Base-by-base conservation (phyloP, 1,140 invertebrate genomes). In the Cydia pomonella region DNA sequence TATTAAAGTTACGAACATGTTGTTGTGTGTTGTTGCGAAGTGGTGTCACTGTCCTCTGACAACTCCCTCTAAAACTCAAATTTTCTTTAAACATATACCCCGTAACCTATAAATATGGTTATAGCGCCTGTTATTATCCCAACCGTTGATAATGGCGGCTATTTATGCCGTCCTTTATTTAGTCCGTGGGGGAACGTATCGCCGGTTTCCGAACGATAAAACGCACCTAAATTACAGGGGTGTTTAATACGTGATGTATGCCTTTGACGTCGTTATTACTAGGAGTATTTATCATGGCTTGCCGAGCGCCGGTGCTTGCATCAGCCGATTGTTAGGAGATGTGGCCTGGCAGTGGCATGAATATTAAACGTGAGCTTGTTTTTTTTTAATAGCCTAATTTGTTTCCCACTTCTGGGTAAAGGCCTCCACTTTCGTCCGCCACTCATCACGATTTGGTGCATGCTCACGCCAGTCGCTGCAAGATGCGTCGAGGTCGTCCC, bases 201-300 rank as follows among this genome's bases (percentile, higher is more conserved):
- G 74, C 64, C 27, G 44, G 72, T 79, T 87, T 83, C 79, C 82
- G 63, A 81, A 78, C 80, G 74, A 85, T 87, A 84, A 83, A 87
- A 79, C 76, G 79, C 72, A 72, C 71, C 53, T 73, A 79, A 84
- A 82, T 82, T 80, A 79, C 82, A 73, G 77, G 74, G 74, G 74
- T 23, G 66, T 50, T 71, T 71, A 75, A 75, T 74, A 74, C 63
- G 41, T 75, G 74, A 71, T 75, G 64, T 69, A 75, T 75, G 74
- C 53, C 47, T 62, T 73, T 73, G 53, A 71, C 62, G 27, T 41
- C 64, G 63, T 27, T 69, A 33, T 69, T 69, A 59, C 53, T 59
- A 12, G 53, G 53, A 23, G 21, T 44, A n/a, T 59, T 21, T 59
- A 1, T 21, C 21, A 23, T 59, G 0, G 53, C 53, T 59, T 59